Evolutionary conservation across 2,797 vertebrate species (phyloP).

Genomic region (Sarcoramphus papa): DNA sequence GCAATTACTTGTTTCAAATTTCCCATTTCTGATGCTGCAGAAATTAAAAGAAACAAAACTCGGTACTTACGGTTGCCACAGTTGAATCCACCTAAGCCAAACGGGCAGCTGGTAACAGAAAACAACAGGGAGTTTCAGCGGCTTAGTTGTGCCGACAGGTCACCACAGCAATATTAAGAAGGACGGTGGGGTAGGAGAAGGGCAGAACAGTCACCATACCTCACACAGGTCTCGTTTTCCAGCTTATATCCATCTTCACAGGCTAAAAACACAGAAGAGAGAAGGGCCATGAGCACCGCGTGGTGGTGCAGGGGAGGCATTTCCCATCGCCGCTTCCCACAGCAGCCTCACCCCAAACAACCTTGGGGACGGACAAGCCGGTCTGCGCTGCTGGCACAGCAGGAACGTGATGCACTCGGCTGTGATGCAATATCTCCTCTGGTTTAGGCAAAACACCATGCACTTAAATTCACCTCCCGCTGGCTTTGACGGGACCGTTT

Average conservation of each 20-base stretch:
- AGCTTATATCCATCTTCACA: slow-evolving; percentile 91
- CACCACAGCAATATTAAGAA: not conserved
- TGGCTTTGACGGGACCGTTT: not conserved
- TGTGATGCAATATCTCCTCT: not conserved
- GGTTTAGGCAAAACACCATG: not conserved
- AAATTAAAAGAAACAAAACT: not conserved
- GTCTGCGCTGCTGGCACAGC: not conserved
- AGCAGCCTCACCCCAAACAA: not conserved
- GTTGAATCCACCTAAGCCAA: slow-evolving; percentile 96
- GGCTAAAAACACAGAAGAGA: slow-evolving; percentile 72
- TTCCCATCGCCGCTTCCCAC: not conserved
- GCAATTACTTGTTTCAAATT: not conserved
- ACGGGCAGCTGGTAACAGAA: slow-evolving; percentile 84
- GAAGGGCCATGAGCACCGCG: not conserved
- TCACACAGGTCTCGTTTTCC: slow-evolving; percentile 88
- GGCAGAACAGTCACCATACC: slow-evolving; percentile 74
- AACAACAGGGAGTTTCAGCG: slow-evolving; percentile 20
- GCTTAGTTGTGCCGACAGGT: not conserved
- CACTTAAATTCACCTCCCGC: not conserved
- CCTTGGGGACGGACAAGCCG: accelerated
- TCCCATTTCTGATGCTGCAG: not conserved
- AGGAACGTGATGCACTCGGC: accelerated
- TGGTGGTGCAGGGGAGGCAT: not conserved
- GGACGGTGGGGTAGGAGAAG: not conserved
- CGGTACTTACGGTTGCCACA: slow-evolving; percentile 91